Conservation (phyloP, 2,113 vertebrate species). For the Cephalopholis sonnerati region DNA sequence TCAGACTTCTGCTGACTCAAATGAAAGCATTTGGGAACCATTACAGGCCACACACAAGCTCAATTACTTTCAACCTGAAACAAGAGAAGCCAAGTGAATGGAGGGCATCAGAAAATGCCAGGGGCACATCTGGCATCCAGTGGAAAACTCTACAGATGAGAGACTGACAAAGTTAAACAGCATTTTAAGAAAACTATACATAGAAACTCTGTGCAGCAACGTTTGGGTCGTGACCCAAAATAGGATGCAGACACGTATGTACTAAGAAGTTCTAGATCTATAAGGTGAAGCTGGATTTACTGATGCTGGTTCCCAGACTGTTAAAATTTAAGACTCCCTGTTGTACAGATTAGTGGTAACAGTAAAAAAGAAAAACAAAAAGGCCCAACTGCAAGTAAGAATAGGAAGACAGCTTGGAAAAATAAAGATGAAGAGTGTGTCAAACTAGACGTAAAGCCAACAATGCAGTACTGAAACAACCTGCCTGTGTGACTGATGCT, state of each 20-base stretch:
- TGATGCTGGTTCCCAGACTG: conserved; percentile 27
- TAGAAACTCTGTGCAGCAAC: conserved; percentile 22
- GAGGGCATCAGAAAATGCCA: conserved; percentile 47
- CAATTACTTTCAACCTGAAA: conserved; percentile 54
- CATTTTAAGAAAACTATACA: conserved; percentile 18
- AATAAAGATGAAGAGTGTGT: conserved; percentile 14
- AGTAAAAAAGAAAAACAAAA: conserved; percentile 25
- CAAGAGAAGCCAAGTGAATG: conserved; percentile 35
- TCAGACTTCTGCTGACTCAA: conserved; percentile 28
- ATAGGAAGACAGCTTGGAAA: conserved; percentile 17
- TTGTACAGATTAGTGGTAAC: conserved; percentile 34
- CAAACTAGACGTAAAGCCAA: conserved; percentile 13
- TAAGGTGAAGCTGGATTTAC: conserved; percentile 24
- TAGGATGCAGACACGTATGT: conserved; percentile 17
- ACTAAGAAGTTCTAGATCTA: conserved; percentile 25
- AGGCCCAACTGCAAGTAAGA: not conserved
- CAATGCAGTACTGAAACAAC: conserved; percentile 14
- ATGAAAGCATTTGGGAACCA: conserved; percentile 58
- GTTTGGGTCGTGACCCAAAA: conserved; percentile 11
- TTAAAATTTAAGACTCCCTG: conserved; percentile 35
- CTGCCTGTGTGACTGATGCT: conserved; percentile 28
- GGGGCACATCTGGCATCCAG: conserved; percentile 60
- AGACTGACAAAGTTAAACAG: conserved; percentile 33
- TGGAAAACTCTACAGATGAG: not conserved
- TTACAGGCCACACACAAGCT: conserved; percentile 64